Evolutionary conservation across 2,113 vertebrate species (phyloP), one percentile per base, ranked within the genome.

Genomic region (Sphaerodactylus townsendi): DNA sequence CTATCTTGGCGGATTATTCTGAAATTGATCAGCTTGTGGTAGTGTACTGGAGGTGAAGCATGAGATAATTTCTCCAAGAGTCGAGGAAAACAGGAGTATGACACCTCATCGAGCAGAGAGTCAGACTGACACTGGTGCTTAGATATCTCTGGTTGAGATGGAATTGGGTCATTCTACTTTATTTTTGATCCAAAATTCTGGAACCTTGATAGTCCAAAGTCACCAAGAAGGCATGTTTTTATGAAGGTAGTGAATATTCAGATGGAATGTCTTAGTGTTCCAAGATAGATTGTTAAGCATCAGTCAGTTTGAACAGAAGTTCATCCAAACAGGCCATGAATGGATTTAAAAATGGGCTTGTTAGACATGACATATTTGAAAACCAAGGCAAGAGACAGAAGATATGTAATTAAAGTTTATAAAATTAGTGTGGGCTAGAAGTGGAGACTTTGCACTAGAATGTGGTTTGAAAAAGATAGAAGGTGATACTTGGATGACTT

Each of bases 361-460:
- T 23, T 35, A 21, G 21, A 19, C 64, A 7, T 17, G 41, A 9
- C 19, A 3, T n/a, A 28, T 73, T 66, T 56, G 48, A 76, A 69
- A 84, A 30, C 30, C 48, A 30, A 35, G 17, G 23, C 17, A 56
- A 62, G n/a, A 68, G 46, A 62, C 17, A 44, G 68, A 37, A 13
- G 44, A 28, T 56, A 79, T 85, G 74, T 74, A 21, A 46, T 33
- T 74, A 75, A 56, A 70, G 19, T 75, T 81, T 75, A 76, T 68
- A 46, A 68, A 48, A 76, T 81, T 81, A 79, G 41, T 62, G 8
- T 70, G 48, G 6, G 25, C 37, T 86, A 48, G 71, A 75, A 74
- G 59, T 81, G 13, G 65, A 80, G 59, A 35, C 14, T 56, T 28
- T 33, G 11, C n/a, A 64, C 10, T 19, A 35, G 19, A 69, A 28